A percentile compares a stretch with the other conserved stretches of the same genome.
These are phyloP conservation scores for Platycnemis pennipes DNA, from an alignment of 2,888 invertebrate species.

Conservation along the genomic window DNA sequence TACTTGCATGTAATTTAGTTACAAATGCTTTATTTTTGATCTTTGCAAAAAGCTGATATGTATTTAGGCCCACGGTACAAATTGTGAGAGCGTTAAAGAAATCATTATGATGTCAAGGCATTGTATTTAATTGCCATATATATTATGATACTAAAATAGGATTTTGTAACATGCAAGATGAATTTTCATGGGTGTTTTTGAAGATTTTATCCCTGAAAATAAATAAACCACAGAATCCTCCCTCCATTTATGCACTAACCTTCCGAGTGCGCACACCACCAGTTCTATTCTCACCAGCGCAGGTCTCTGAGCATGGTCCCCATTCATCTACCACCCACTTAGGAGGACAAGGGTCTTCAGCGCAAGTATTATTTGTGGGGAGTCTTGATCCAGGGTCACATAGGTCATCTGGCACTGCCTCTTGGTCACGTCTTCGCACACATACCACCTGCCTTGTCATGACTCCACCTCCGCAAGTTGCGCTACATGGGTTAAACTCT, in stretches of 20 bases:
- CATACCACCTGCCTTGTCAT: slow-evolving; percentile 83
- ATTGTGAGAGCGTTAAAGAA: no score
- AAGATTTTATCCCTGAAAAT: no score
- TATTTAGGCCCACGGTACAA: no score
- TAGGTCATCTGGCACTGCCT: slow-evolving; percentile 86
- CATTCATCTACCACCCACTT: slow-evolving; percentile 90
- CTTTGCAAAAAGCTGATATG: no score
- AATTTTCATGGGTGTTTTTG: no score
- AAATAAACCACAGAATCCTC: not conserved
- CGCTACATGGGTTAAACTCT: slow-evolving; percentile 89
- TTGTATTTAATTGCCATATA: no score
- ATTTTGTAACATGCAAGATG: no score
- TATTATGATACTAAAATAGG: no score
- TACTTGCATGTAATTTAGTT: no score
- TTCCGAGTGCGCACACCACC: slow-evolving; percentile 78
- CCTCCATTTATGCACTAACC: not conserved
- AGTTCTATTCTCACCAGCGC: slow-evolving; percentile 86
- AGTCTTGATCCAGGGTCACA: slow-evolving; percentile 91
- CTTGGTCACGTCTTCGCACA: slow-evolving; percentile 86
- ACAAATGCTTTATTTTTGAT: no score
- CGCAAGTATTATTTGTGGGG: slow-evolving; percentile 86
- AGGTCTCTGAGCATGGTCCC: slow-evolving; percentile 90
- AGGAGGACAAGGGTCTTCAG: slow-evolving; percentile 88
- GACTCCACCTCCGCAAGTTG: slow-evolving; percentile 94
- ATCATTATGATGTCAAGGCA: no score